Evolutionary conservation across 2,888 invertebrate genomes (phyloP).

Genomic region (Stomorhina lunata): DNA sequence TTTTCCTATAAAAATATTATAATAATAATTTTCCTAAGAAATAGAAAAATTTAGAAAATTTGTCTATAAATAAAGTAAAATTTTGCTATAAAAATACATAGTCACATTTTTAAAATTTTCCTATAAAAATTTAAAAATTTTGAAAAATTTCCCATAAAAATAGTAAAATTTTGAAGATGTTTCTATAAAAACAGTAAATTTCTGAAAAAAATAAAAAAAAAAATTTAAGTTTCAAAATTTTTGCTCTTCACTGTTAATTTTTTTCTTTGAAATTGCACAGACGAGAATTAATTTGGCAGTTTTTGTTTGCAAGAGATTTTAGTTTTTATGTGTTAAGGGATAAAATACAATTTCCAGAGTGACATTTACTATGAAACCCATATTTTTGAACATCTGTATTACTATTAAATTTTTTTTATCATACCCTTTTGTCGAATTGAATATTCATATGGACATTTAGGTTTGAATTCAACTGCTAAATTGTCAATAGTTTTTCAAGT

Average conservation of each 20-base stretch:
- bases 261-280: background rate
- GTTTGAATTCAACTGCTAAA: background rate
- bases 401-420: background rate
- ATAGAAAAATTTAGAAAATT: too few species aligned
- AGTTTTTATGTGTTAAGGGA: background rate
- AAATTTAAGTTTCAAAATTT: too few species aligned
- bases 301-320: background rate
- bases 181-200: too few species aligned
- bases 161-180: too few species aligned
- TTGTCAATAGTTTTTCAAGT: background rate
- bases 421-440: background rate
- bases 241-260: background rate
- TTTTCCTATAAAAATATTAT: too few species aligned
- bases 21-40: too few species aligned
- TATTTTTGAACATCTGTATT: background rate
- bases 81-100: too few species aligned
- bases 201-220: too few species aligned
- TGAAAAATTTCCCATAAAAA: too few species aligned
- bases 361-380: background rate
- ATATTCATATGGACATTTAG: background rate
- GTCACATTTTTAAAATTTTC: too few species aligned
- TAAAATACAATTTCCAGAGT: background rate
- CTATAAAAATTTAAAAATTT: too few species aligned
- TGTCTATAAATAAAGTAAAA: too few species aligned
- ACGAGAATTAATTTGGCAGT: background rate